Conservation (phyloP, 2,113 vertebrate genomes). For the Microtus montanus region DNA sequence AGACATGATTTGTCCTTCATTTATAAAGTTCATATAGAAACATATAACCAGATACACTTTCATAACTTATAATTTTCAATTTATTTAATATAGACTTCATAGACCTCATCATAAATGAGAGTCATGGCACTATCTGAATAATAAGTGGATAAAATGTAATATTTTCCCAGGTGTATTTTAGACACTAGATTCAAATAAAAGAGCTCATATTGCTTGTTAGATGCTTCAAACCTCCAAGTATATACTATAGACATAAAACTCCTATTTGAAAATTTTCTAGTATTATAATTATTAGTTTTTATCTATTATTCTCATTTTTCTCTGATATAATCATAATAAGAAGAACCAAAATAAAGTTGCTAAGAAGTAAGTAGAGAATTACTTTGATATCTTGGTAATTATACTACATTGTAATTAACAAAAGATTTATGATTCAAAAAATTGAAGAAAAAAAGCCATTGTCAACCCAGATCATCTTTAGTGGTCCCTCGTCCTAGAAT, state of each 20-base stretch:
- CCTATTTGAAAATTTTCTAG: slow-evolving; percentile 18
- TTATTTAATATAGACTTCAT: slow-evolving; percentile 67
- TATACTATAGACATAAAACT: slow-evolving; percentile 20
- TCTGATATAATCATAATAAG: not conserved
- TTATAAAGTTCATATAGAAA: slow-evolving; percentile 75
- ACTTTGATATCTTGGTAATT: slow-evolving; percentile 33
- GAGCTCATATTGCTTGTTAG: slow-evolving; percentile 16
- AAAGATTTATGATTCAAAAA: slow-evolving; percentile 43
- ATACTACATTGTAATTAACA: slow-evolving; percentile 19
- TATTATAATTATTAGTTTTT: slow-evolving; percentile 11
- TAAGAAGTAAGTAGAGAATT: not conserved
- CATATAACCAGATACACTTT: slow-evolving; percentile 62
- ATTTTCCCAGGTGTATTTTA: slow-evolving; percentile 45
- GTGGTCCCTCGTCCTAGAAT: not conserved
- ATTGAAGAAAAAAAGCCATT: not conserved
- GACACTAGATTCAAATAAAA: slow-evolving; percentile 29
- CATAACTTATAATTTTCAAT: slow-evolving; percentile 69
- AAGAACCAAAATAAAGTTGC: slow-evolving; percentile 19
- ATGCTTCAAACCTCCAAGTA: slow-evolving; percentile 49
- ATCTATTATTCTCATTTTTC: slow-evolving; percentile 43
- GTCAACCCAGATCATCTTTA: slow-evolving; percentile 22
- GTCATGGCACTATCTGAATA: slow-evolving; percentile 26
- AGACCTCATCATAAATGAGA: slow-evolving; percentile 65
- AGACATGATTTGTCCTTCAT: slow-evolving; percentile 65
- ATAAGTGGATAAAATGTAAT: slow-evolving; percentile 8